Evolutionary conservation across 2,888 invertebrate species (phyloP).

Genomic region (Ennomos quercinarius): DNA sequence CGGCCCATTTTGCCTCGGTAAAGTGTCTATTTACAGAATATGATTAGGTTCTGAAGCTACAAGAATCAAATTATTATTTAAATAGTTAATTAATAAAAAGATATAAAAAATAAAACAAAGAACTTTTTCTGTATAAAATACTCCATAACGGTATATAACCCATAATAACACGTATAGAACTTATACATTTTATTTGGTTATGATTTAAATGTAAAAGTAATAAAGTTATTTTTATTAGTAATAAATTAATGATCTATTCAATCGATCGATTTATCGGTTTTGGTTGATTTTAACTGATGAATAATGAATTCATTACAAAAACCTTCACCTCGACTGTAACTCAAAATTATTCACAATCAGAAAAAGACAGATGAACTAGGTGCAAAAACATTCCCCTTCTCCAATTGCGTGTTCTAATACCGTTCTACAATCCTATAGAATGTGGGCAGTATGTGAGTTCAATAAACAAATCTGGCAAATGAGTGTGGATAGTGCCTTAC

Average conservation of each 20-base stretch:
- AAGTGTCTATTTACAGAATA: slow-evolving; percentile 22
- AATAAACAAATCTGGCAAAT: slow-evolving; percentile 53
- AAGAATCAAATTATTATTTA: background rate
- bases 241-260: no score
- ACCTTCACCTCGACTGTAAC: slow-evolving; percentile 23
- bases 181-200: no score
- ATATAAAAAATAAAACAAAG: no score
- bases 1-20: slow-evolving; percentile 13
- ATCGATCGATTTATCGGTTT: no score
- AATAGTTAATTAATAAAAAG: no score
- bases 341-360: slow-evolving; percentile 41
- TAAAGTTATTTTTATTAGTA: no score
- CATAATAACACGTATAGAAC: no score
- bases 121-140: no score
- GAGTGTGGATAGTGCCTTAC: slow-evolving; percentile 65
- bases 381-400: slow-evolving; percentile 53
- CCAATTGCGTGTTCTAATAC: slow-evolving; percentile 57
- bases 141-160: no score
- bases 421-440: slow-evolving; percentile 57
- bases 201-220: no score
- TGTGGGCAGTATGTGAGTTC: slow-evolving; percentile 50
- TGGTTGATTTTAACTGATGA: no score
- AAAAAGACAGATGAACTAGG: slow-evolving; percentile 46
- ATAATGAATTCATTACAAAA: no score
- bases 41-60: slow-evolving; percentile 7